Base-by-base conservation (phyloP, 2,113 vertebrate genomes). In the Paramisgurnus dabryanus region DNA sequence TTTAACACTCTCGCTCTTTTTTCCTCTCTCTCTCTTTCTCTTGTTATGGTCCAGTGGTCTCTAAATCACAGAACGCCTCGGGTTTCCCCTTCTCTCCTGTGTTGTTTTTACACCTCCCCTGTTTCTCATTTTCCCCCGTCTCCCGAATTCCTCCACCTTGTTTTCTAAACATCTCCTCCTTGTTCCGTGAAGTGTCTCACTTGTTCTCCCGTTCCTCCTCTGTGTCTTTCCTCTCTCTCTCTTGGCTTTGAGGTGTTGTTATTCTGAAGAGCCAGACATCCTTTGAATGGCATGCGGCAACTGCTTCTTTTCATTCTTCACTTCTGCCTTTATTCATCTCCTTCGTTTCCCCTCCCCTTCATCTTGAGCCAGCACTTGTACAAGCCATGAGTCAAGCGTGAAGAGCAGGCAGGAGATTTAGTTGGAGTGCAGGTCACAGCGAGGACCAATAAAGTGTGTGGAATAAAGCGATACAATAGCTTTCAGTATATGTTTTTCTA, bases 261-360 rank as follows among this genome's bases (percentile, higher is more conserved):
- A 70, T 81, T 83, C 69, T 55, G 73, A 81, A 73, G 68, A 45
- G 69, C 65, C 80, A 81, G 76, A 78, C 63, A 45, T 74, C 43
- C 64, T 57, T 17, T 81, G 71, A 84, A 84, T 61, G 69, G 40
- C 66, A 82, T 76, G 76, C 79, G 55, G 67, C 45, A 66, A 66
- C 61, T 78, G 79, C 80, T 83, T 83, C 82, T 68, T 81, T 82
- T 82, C 80, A 76, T 82, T 73, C 83, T 85, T 75, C 66, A 18
- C 66, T 67, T 60, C 47, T 79, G 74, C 76, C 76, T 79, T 73
- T 82, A 77, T 79, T 82, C 80, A 41, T 71, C n/a, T 60, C 60
- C 63, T 75, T 82, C 73, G 75, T 57, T 67, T 43, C 45, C 63
- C 43, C 50, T 13, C 45, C 50, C 70, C 76, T 82, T 85, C 76